Evolutionary conservation across 2,113 vertebrate species (phyloP).

Genomic region (Ammodytes dubius): DNA sequence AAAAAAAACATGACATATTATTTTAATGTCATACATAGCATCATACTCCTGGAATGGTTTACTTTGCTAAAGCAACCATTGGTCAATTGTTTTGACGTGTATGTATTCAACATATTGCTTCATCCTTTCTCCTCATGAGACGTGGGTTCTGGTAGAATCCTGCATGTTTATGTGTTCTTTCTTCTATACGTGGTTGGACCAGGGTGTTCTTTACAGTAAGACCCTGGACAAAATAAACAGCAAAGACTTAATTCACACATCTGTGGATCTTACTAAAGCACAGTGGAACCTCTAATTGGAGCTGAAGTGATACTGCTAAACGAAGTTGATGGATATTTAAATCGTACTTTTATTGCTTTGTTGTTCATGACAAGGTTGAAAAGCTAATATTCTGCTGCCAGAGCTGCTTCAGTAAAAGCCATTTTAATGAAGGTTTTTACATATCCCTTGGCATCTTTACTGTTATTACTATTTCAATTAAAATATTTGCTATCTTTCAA

Average conservation of each 20-base stretch:
- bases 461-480: too few relatives aligned
- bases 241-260: not conserved
- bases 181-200: too few relatives aligned
- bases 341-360: not conserved
- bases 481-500: too few relatives aligned
- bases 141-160: not conserved
- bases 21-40: too few relatives aligned
- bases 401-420: too few relatives aligned
- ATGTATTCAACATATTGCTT: not conserved
- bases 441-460: not conserved
- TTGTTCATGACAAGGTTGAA: not conserved
- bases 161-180: conserved; percentile 11
- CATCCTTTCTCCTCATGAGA: conserved; percentile 4
- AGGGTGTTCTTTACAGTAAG: too few relatives aligned
- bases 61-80: too few relatives aligned
- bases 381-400: not conserved
- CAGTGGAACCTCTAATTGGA: not conserved
- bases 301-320: not conserved
- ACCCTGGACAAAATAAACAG: not conserved
- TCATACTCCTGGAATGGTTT: too few relatives aligned
- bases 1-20: too few relatives aligned
- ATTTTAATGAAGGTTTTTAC: not conserved
- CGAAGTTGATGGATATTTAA: not conserved
- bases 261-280: not conserved
- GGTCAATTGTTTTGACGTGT: too few relatives aligned